Conservation (phyloP, 2,113 vertebrate genomes). For the Paradoxurus hermaphroditus region DNA sequence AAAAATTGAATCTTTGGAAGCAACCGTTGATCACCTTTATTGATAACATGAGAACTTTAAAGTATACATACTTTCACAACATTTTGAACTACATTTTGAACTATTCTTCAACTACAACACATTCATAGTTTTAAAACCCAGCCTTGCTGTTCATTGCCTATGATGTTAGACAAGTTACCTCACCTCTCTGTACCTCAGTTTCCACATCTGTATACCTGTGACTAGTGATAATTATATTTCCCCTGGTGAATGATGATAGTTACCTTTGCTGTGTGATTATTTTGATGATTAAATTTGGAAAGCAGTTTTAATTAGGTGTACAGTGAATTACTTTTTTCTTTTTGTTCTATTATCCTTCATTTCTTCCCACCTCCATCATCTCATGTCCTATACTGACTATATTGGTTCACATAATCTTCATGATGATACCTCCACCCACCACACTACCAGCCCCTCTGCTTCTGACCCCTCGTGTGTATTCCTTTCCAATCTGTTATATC, state of each 20-base stretch:
- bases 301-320: neutral
- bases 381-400: neutral
- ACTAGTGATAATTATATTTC: neutral
- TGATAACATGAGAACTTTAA: neutral
- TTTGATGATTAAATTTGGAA: conserved; percentile 9
- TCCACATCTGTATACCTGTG: neutral
- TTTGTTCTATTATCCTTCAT: neutral
- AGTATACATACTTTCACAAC: neutral
- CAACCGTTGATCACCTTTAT: neutral
- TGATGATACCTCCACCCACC: neutral
- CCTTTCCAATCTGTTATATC: neutral
- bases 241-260: neutral
- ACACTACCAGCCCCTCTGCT: neutral
- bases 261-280: neutral
- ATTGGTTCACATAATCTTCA: neutral
- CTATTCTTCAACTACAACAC: too few relatives aligned
- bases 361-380: neutral
- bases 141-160: neutral
- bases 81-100: neutral
- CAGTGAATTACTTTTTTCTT: neutral
- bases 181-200: neutral
- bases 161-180: neutral
- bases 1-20: neutral
- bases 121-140: neutral
- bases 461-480: neutral